Evolutionary conservation across 2,113 vertebrate genomes (phyloP).

Genomic region (Spea bombifrons): DNA sequence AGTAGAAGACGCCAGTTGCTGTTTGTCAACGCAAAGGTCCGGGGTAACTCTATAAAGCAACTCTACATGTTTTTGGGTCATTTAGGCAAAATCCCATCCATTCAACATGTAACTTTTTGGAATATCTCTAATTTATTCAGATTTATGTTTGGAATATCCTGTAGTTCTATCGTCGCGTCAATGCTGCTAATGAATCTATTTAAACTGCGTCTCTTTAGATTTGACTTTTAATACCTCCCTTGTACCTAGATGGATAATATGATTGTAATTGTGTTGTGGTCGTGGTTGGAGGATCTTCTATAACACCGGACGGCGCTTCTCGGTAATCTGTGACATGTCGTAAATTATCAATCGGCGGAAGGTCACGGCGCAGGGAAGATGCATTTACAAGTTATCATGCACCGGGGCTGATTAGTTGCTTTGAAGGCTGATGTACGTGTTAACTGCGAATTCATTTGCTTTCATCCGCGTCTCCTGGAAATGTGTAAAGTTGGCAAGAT

Average conservation of each 20-base stretch:
- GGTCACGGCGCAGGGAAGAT: slow-evolving; percentile 43
- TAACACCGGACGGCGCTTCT: not conserved
- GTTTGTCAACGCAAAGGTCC: too few relatives aligned
- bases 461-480: slow-evolving; percentile 65
- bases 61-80: too few relatives aligned
- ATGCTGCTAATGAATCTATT: too few relatives aligned
- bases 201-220: too few relatives aligned
- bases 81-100: too few relatives aligned
- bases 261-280: not conserved
- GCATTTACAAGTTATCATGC: slow-evolving; percentile 51
- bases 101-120: too few relatives aligned
- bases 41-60: too few relatives aligned
- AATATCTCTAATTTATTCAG: too few relatives aligned
- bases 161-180: too few relatives aligned
- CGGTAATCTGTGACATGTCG: slow-evolving; percentile 43
- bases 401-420: slow-evolving; percentile 54
- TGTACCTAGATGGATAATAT: not conserved
- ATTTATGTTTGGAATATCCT: too few relatives aligned
- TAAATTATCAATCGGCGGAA: slow-evolving; percentile 49
- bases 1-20: too few relatives aligned
- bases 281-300: not conserved
- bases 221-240: too few relatives aligned
- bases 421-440: slow-evolving; percentile 56
- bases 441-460: slow-evolving; percentile 62
- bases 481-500: slow-evolving; percentile 64